These are phyloP conservation scores for Eristalinus sepulchralis DNA, from an alignment of 2,888 invertebrate species.

Conservation along the genomic window DNA sequence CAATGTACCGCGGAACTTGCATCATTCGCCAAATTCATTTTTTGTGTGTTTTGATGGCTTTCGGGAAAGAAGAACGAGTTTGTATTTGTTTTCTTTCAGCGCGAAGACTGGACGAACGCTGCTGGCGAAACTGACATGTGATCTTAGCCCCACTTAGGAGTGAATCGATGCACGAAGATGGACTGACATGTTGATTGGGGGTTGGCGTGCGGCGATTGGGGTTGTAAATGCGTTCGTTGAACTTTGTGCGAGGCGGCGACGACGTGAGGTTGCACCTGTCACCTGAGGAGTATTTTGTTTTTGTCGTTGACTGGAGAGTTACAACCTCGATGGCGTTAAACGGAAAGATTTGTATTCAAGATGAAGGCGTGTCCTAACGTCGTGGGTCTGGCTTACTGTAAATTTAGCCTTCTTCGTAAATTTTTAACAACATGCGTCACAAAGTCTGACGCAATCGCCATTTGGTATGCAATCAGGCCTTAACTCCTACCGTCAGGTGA, in stretches of 20 bases:
- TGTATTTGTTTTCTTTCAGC: neutral
- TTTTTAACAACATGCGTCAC: no score
- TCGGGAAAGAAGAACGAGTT: neutral
- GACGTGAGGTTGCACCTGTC: neutral
- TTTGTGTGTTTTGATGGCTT: neutral
- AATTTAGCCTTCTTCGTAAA: no score
- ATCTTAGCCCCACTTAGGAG: neutral
- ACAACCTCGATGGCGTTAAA: no score
- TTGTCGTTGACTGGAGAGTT: no score
- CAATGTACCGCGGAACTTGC: conserved; percentile 31
- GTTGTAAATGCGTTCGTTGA: neutral
- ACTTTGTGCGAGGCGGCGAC: neutral
- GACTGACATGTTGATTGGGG: conserved; percentile 2
- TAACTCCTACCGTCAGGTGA: no score
- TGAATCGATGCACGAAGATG: neutral
- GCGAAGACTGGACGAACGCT: neutral
- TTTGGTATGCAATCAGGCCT: no score
- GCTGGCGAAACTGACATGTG: conserved; percentile 1
- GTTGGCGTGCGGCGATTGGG: neutral
- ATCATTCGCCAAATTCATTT: conserved; percentile 21
- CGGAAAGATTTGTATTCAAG: neutral
- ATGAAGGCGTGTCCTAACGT: neutral
- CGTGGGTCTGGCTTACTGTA: neutral
- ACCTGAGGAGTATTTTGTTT: no score
- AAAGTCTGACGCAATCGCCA: no score